Evolutionary conservation across 2,797 vertebrate species (phyloP), one percentile per base, ranked within the genome.

Genomic region (Telmatherina bonti): DNA sequence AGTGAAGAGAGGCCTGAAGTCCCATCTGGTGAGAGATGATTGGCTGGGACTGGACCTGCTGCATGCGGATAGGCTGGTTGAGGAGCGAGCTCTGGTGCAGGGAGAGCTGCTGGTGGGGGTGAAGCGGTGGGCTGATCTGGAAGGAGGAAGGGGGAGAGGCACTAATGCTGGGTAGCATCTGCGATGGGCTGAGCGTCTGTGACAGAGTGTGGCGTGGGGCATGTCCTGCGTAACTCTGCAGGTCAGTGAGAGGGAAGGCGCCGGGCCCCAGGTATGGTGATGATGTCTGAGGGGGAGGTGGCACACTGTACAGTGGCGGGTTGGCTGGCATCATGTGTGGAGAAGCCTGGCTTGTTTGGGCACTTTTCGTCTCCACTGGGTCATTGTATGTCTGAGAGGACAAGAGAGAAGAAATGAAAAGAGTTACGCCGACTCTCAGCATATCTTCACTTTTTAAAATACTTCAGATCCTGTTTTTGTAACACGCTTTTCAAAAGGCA

Each of bases 21-120:
- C 97, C 96, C 96, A 99, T 97, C 93, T 98, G 92, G 79, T 97
- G 96, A 82, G 96, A 94, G 90, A 98, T 95, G 94, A 98, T 97
- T 82, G 97, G 94, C 91, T 97, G 96, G 85, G 97, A 96, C 81
- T 96, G 94, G 86, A 96, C 97, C 88, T 98, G 97, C 92, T 97
- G 96, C 97, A 98, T 97, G 95, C 96, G 96, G 93, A 98, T 95
- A 70, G 97, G 95, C 64, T 98, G 97, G 90, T 95, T 95, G 92
- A 99, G 97, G 70, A 98, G 96, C 80, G 97, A 93, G 88, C 96
- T 95, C 95, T 99, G 97, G 80, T 96, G 95, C 94, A 99, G 94
- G 72, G 97, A 95, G 79, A 98, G 95, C 94, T 98, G 98, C 88
- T 92, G 90, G 86, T 93, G 92, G 91, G 97, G 97, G 91, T 95